A percentile compares a stretch with the other conserved stretches of the same genome.
These are phyloP conservation scores for Automeris io DNA, from an alignment of 2,888 invertebrate species.

Conservation along the genomic window DNA sequence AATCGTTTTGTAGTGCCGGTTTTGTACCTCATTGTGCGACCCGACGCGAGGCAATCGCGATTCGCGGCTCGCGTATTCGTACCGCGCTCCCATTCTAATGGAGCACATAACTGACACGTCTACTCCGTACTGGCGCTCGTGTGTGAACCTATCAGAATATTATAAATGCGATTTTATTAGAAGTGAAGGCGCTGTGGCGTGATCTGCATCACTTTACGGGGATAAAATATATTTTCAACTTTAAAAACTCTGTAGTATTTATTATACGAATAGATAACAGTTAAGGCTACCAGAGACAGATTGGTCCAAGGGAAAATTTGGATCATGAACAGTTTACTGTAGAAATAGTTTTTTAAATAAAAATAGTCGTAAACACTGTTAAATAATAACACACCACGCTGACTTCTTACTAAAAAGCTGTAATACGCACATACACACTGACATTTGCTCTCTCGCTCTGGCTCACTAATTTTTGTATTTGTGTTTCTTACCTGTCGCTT, in stretches of 20 bases:
- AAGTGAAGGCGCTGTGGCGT: slow-evolving; percentile 17
- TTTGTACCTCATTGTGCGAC: slow-evolving; percentile 57
- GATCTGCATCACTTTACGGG: slow-evolving; percentile 27
- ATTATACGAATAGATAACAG: no score
- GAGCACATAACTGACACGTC: slow-evolving; percentile 43
- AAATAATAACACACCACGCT: no score
- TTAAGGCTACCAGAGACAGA: no score
- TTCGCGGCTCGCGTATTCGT: slow-evolving; percentile 50
- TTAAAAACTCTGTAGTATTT: slow-evolving; percentile 31
- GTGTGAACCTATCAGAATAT: slow-evolving; percentile 46
- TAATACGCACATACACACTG: no score
- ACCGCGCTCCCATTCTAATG: slow-evolving; percentile 61
- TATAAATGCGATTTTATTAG: slow-evolving; percentile 12
- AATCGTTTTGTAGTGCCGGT: slow-evolving; percentile 65
- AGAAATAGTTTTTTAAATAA: no score
- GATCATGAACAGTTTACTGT: no score
- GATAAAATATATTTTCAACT: background rate
- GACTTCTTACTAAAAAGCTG: no score
- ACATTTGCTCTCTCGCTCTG: no score
- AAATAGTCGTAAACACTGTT: no score
- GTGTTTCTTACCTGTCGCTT: no score
- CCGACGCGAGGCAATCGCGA: slow-evolving; percentile 34
- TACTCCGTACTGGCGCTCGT: slow-evolving; percentile 26
- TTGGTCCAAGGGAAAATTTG: no score
- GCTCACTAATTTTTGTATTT: no score